Evolutionary conservation across 2,113 vertebrate species (phyloP), one percentile per base, ranked within the genome.

Genomic region (Charadrius vociferus): DNA sequence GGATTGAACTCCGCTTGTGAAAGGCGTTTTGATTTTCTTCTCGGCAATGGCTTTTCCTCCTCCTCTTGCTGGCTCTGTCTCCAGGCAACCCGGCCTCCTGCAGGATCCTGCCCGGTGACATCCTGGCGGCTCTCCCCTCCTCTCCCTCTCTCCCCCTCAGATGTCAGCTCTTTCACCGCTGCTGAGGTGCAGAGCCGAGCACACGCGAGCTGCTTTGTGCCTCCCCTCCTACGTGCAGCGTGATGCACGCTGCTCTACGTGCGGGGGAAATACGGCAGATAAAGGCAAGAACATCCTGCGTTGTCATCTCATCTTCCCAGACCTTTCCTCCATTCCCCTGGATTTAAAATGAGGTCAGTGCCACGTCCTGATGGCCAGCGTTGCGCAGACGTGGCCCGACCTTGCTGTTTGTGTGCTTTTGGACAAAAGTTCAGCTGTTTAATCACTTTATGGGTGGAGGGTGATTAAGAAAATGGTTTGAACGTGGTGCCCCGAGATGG

Each of bases 11-110:
- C 41, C 2, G 22, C 49, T 73, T 86, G 7, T 63, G n/a, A 68
- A 75, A 78, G 83, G 63, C 43, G 2, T 86, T 95, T 55, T 20
- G 66, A 66, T 85, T 91, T 45, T 81, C 93, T 97, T 79, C 66
- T 65, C n/a, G 1, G 68, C 82, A 59, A 36, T 34, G 65, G 30
- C 89, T 94, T 90, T 73, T 58, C 82, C 81, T 95, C 91, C 70
- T 81, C 17, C 47, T 92, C 79, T 68, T 77, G 68, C 49, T 17
- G 59, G 62, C 88, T 96, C 90, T 56, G 96, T 97, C 97, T 97
- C 96, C 95, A 86, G 94, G 93, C 96, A 97, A 86, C 96, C 53
- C 39, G 47, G 80, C 81, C 86, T 97, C 94, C 86, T 29, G 29
- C 73, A 63, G 73, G 66, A 86, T 86, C 85, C 63, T 91, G 59